A percentile compares a stretch with the other conserved stretches of the same genome.
phyloP scores from a whole-genome alignment of 1,140 invertebrate species.

The Bombus superbus region DNA sequence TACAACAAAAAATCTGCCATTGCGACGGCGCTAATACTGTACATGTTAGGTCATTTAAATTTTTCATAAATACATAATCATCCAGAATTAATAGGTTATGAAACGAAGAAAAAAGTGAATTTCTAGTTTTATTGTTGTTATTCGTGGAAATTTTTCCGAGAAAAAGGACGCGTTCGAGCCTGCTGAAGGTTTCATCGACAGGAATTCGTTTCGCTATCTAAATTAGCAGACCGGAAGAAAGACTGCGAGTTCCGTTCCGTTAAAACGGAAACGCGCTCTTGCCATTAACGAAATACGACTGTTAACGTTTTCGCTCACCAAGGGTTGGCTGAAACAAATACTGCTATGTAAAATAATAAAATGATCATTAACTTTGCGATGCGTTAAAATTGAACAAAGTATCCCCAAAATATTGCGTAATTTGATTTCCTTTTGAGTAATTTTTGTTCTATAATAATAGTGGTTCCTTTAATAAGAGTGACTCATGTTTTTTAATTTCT shows the following conservation, averaged over 20 bases:
- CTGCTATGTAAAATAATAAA: neutral
- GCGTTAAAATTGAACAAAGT: neutral
- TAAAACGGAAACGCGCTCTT: slow-evolving; percentile 38
- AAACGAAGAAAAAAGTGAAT: neutral
- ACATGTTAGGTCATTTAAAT: neutral
- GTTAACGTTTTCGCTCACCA: neutral
- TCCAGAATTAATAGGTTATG: neutral
- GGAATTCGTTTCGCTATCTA: slow-evolving; percentile 46
- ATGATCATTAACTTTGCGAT: neutral
- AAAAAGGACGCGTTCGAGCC: neutral
- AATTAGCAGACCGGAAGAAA: slow-evolving; percentile 48
- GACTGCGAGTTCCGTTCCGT: slow-evolving; percentile 14
- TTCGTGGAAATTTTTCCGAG: neutral
- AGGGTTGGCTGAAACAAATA: neutral
- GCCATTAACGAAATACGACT: neutral
- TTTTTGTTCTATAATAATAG: neutral
- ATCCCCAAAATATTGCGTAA: neutral
- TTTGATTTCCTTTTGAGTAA: neutral
- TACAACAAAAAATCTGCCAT: no score
- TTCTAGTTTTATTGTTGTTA: neutral
- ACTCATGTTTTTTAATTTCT: no score
- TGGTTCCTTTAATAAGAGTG: no score
- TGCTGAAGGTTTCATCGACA: neutral
- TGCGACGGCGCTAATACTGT: no score
- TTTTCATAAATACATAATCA: neutral